These are phyloP conservation scores for Rhinatrema bivittatum DNA, from an alignment of 2,797 vertebrate genomes.

Conservation along the genomic window DNA sequence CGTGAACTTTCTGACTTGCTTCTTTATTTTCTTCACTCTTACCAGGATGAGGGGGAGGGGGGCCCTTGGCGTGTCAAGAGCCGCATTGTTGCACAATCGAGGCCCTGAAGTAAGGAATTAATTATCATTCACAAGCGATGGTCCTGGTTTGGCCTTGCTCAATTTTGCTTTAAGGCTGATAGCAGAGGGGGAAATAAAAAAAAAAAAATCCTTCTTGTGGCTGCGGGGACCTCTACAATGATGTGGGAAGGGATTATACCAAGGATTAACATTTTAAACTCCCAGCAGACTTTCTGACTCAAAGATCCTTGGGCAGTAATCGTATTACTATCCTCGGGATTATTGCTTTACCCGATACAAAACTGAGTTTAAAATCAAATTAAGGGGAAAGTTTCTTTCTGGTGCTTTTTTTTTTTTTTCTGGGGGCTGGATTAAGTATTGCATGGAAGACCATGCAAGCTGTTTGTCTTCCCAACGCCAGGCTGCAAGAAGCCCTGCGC, in stretches of 20 bases:
- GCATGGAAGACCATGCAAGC: constrained; percentile 7
- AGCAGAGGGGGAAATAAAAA: constrained; percentile 38
- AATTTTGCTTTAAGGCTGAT: constrained; percentile 24
- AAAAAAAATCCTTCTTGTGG: constrained; percentile 41
- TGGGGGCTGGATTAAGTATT: background rate
- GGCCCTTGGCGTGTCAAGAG: constrained; percentile 32
- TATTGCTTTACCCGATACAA: constrained; percentile 48
- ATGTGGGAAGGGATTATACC: constrained; percentile 68
- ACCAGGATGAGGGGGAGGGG: constrained; percentile 36
- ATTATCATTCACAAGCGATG: constrained; percentile 53
- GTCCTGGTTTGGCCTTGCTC: constrained; percentile 32
- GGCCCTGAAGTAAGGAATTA: constrained; percentile 50
- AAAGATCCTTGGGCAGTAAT: constrained; percentile 66
- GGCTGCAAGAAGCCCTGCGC: constrained; percentile 20
- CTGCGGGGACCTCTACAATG: constrained; percentile 45
- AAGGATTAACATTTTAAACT: constrained; percentile 84
- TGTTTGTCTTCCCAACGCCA: background rate
- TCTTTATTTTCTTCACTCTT: constrained; percentile 22
- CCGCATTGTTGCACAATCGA: constrained; percentile 43
- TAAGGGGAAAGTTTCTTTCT: constrained; percentile 25
- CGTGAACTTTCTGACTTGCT: constrained; percentile 17
- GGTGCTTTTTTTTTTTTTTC: constrained; percentile 17
- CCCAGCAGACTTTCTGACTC: constrained; percentile 70
- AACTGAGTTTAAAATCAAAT: constrained; percentile 59
- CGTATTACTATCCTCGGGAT: constrained; percentile 65